phyloP scores from a whole-genome alignment of 2,113 vertebrate species.

The Ptyas mucosa region DNA sequence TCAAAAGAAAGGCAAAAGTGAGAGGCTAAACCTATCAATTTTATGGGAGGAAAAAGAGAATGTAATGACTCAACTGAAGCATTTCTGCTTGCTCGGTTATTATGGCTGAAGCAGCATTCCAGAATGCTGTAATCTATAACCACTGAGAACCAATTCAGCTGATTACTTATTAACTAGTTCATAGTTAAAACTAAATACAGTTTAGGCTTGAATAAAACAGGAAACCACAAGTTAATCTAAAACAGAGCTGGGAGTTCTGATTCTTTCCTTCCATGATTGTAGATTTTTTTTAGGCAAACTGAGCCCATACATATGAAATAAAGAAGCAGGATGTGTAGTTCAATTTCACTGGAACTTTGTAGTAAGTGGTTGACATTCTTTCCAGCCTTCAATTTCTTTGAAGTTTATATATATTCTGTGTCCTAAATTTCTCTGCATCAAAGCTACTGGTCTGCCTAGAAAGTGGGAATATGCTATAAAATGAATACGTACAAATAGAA shows the following conservation, averaged over 20 bases:
- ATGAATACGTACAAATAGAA: not conserved
- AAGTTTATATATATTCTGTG: not conserved
- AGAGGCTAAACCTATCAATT: not conserved
- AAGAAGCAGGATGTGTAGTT: not conserved
- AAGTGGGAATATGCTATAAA: not conserved
- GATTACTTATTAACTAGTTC: not conserved
- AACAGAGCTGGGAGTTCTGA: not conserved
- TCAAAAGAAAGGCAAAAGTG: not conserved
- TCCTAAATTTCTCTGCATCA: not conserved
- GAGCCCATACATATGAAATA: not conserved
- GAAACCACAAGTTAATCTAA: not conserved
- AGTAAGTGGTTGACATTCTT: not conserved
- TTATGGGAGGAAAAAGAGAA: slow-evolving; percentile 29
- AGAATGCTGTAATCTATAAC: not conserved
- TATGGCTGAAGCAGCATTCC: not conserved
- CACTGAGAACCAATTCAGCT: not conserved
- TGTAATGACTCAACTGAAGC: slow-evolving; percentile 36
- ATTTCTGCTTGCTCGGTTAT: slow-evolving; percentile 20
- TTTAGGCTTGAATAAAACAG: not conserved
- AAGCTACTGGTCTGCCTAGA: not conserved
- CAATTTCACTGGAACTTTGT: not conserved
- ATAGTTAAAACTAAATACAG: not conserved
- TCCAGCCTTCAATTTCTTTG: not conserved
- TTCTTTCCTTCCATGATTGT: not conserved
- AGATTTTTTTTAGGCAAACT: not conserved